Evolutionary conservation across 2,888 invertebrate species (phyloP), one percentile per base, ranked within the genome.

Genomic region (Helleia helle): DNA sequence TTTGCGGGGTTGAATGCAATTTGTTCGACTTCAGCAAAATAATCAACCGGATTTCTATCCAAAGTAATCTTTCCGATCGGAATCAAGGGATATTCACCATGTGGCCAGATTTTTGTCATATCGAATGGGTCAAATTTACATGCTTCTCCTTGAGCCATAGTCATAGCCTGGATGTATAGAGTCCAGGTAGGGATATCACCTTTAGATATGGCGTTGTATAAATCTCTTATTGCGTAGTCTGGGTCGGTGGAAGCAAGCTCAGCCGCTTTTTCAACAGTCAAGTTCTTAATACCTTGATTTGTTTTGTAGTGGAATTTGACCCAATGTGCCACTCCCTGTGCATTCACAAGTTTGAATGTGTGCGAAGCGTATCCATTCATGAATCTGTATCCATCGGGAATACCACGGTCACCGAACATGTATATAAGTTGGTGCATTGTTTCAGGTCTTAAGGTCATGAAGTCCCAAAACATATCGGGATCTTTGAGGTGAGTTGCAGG

Each of bases 301-400:
- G 95, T 94, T 88, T 95, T 96, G 68, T 90, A 92, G 69, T 97
- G 97, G 87, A 97, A 97, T 86, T 97, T 98, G 48, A 94, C 95
- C 80, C 93, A 97, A 52, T 93, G 87, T 1, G 89, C 79, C 34
- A 92, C 89, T 1, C 91, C 90, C 41, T 90, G 86, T 6, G 86
- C 88, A 74, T 97, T 97, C 2, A 97, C 88, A 49, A 96, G 71
- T 67, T 96, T 96, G 71, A 95, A 98, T 0, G 97, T 96, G 68
- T 97, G 97, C 0, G 94, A 95, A 3, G 96, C 96, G 63, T 96
- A 97, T 27, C 97, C 97, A 64, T 97, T 94, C 97, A 98, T 97
- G 69, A 92, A 91, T 40, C 96, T 89, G 74, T 90, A 92, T 12
- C 97, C 97, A 72, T 97, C 94, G 4, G 97, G 97, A 53, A 94